Evolutionary conservation across 2,888 invertebrate genomes (phyloP).

Genomic region (Caenorhabditis imperialis): DNA sequence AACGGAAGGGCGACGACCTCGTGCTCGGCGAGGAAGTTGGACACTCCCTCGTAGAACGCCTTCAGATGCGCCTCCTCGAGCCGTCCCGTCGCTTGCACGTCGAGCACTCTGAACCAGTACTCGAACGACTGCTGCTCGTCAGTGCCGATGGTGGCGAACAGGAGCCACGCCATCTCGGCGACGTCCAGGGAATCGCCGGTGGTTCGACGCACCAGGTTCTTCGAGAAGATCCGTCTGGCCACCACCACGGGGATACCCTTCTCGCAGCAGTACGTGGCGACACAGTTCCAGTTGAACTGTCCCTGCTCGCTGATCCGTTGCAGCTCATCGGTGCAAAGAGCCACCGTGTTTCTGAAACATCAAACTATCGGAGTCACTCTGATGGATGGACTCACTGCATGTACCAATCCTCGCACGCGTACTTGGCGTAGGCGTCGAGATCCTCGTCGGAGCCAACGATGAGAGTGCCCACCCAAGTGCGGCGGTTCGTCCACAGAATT

Average conservation of each 20-base stretch:
- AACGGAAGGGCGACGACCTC: constrained; percentile 24
- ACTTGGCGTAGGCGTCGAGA: background rate
- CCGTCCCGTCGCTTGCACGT: constrained; percentile 18
- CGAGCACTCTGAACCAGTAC: constrained; percentile 41
- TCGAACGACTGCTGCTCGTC: constrained; percentile 36
- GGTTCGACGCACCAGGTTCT: constrained; percentile 28
- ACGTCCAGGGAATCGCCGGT: constrained; percentile 14
- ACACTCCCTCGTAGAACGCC: constrained; percentile 22
- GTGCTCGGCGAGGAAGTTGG: background rate
- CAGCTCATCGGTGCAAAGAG: constrained; percentile 22
- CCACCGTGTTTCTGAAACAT: constrained; percentile 12
- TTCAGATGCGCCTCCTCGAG: constrained; percentile 1
- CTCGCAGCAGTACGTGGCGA: constrained; percentile 25
- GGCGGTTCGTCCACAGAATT: constrained; percentile 19
- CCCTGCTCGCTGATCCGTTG: background rate
- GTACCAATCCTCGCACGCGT: constrained; percentile 31
- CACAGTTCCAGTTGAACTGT: constrained; percentile 1
- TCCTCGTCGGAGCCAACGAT: background rate
- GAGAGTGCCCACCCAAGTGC: constrained; percentile 33
- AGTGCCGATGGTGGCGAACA: constrained; percentile 35
- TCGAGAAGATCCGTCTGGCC: constrained; percentile 13
- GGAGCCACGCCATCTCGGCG: constrained; percentile 14
- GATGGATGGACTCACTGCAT: constrained; percentile 9
- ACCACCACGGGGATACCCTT: constrained; percentile 24
- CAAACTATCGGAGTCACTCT: background rate